These are phyloP conservation scores for Phylloscopus whistleri DNA, from an alignment of 2,113 vertebrate genomes.

Conservation along the genomic window DNA sequence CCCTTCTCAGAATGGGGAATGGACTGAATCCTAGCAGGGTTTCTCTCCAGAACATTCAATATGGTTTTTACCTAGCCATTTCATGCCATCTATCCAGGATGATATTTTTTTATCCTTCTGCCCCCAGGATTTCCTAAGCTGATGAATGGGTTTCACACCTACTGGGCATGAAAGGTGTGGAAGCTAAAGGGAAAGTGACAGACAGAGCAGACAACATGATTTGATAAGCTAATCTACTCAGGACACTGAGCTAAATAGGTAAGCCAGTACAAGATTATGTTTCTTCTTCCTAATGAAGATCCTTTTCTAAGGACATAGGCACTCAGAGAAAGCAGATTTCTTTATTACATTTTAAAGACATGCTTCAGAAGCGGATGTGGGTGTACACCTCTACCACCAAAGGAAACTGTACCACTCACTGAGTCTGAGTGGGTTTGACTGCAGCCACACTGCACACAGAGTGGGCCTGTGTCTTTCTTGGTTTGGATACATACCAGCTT, in stretches of 20 bases:
- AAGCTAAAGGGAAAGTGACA: slow-evolving; percentile 11
- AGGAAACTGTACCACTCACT: background rate
- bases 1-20: background rate
- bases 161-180: slow-evolving; percentile 3
- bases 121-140: background rate
- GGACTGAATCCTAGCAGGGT: background rate
- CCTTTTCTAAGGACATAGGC: background rate
- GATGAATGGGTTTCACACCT: slow-evolving; percentile 37
- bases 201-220: background rate
- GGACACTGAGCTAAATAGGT: background rate
- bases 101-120: background rate
- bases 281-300: background rate
- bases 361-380: background rate
- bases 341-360: background rate
- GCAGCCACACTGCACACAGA: background rate
- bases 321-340: background rate
- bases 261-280: background rate
- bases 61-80: background rate
- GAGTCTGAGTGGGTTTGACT: background rate
- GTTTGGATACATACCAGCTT: background rate
- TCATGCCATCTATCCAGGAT: background rate
- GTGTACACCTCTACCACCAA: background rate
- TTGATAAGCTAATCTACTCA: slow-evolving; percentile 17
- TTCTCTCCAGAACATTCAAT: background rate
- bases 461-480: background rate